Conservation (phyloP, 2,797 vertebrate species). For the Notolepis coatsorum region DNA sequence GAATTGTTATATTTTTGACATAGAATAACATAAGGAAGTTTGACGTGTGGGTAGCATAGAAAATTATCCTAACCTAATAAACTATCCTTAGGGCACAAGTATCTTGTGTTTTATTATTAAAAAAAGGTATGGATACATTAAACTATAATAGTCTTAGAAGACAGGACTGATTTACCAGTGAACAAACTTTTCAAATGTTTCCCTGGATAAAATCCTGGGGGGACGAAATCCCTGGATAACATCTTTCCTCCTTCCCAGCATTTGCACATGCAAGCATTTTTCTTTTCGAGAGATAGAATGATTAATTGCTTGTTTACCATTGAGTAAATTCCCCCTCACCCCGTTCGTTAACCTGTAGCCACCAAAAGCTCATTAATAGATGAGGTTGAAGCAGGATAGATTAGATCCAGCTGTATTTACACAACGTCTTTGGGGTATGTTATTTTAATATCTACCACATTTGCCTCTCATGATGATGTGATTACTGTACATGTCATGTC, state of each 20-base stretch:
- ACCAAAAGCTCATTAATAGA: slow-evolving; percentile 43
- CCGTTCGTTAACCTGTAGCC: slow-evolving; percentile 55
- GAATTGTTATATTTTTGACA: no score
- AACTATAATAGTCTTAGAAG: slow-evolving; percentile 39
- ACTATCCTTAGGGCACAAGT: no score
- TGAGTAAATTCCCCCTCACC: slow-evolving; percentile 50
- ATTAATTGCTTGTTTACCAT: slow-evolving; percentile 69
- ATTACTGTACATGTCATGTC: no score
- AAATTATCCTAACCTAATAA: no score
- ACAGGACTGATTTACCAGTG: slow-evolving; percentile 48
- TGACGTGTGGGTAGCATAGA: no score
- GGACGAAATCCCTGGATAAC: not conserved
- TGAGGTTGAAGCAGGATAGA: slow-evolving; percentile 27
- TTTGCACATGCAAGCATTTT: slow-evolving; percentile 27
- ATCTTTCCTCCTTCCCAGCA: slow-evolving; percentile 14
- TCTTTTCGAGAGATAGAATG: slow-evolving; percentile 37
- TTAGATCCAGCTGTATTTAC: slow-evolving; percentile 35
- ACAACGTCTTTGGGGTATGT: slow-evolving; percentile 30
- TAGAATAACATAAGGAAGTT: no score
- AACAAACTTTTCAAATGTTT: slow-evolving; percentile 54
- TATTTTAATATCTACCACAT: no score
- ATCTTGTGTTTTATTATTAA: no score
- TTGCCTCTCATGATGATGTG: not conserved
- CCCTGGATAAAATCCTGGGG: slow-evolving; percentile 39
- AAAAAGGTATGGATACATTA: no score